phyloP scores from a whole-genome alignment of 2,888 invertebrate genomes.

The Sepiola atlantica region DNA sequence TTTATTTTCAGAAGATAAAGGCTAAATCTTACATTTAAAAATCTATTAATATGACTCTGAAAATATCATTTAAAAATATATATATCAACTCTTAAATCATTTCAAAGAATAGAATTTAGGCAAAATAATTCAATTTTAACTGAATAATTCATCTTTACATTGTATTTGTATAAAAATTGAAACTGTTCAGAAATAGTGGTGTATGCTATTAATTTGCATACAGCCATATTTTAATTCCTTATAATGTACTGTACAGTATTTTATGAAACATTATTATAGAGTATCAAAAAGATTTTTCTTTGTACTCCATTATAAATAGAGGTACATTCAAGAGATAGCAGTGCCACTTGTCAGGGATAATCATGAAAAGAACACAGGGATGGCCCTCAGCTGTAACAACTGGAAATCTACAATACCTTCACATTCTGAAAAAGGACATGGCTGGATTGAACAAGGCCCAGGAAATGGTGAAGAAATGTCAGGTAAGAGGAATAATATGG shows the following conservation, averaged over 20 bases:
- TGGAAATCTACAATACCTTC: conserved; percentile 32
- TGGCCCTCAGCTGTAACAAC: conserved; percentile 20
- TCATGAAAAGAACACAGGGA: conserved; percentile 32
- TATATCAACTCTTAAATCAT: background rate
- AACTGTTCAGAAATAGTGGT: background rate
- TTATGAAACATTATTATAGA: conserved; percentile 17
- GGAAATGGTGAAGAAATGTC: conserved; percentile 32
- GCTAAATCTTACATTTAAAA: background rate
- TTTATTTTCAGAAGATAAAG: background rate
- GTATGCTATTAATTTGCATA: conserved; percentile 15
- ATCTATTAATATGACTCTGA: background rate
- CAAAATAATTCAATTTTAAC: background rate
- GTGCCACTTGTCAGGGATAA: conserved; percentile 32
- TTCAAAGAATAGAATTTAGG: background rate
- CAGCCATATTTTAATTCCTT: conserved; percentile 9
- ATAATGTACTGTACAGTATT: conserved; percentile 32
- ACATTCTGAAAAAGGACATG: conserved; percentile 32
- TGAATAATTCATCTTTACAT: background rate
- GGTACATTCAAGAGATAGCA: conserved; percentile 32
- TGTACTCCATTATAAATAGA: conserved; percentile 32
- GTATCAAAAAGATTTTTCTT: conserved; percentile 32
- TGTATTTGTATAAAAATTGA: background rate
- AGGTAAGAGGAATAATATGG: conserved; percentile 32
- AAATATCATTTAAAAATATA: background rate
- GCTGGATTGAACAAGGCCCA: conserved; percentile 20